Percentiles rank a stretch among this genome's conserved stretches.
Evolutionary conservation across 2,888 invertebrate genomes (phyloP).

Genomic region (Volucella bombylans): DNA sequence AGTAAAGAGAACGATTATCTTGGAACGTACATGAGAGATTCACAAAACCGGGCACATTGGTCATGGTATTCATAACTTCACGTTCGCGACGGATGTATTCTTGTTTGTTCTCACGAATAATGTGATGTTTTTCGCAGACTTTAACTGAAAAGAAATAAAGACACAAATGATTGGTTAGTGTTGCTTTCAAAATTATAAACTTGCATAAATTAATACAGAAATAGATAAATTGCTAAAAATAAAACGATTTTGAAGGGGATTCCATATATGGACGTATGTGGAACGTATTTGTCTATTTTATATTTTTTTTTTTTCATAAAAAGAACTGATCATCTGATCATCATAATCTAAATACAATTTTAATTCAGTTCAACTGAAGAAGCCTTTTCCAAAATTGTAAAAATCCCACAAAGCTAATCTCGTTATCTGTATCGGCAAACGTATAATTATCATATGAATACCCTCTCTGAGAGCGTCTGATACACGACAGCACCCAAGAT

Average conservation of each 20-base stretch:
- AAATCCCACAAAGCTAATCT: neutral
- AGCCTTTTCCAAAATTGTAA: no score
- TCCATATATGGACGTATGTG: no score
- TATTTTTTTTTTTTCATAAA: no score
- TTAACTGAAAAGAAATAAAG: constrained; percentile 87
- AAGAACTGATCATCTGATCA: no score
- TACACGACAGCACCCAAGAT: constrained; percentile 16
- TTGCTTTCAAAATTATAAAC: neutral
- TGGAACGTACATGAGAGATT: constrained; percentile 98
- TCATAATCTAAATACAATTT: no score
- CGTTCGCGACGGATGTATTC: constrained; percentile 97
- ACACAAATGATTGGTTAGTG: neutral
- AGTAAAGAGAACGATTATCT: constrained; percentile 94
- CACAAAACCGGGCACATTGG: constrained; percentile 93
- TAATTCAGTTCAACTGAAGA: no score
- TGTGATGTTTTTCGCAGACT: constrained; percentile 97
- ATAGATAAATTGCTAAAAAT: neutral
- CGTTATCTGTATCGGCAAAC: neutral
- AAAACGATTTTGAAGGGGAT: neutral
- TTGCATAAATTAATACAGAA: neutral
- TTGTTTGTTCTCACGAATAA: constrained; percentile 95
- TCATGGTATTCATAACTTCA: constrained; percentile 94
- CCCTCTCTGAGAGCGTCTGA: constrained; percentile 16
- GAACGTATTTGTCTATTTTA: no score
- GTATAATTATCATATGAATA: constrained; percentile 12